Base-by-base conservation (phyloP, 2,888 invertebrate species). In the Antheraea yamamai region DNA sequence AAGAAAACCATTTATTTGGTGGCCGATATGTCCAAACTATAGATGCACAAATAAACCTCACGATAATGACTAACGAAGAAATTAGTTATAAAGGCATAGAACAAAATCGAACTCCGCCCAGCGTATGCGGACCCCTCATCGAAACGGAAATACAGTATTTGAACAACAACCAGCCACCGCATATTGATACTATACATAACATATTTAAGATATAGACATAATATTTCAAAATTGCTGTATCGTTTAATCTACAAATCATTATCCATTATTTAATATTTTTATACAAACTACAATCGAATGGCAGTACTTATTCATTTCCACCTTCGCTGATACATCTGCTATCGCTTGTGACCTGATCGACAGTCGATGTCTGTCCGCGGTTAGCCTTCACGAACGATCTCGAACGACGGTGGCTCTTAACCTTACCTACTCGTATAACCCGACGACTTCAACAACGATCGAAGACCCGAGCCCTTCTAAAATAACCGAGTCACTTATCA, bases 201-300 rank as follows among this genome's bases (percentile, higher is more conserved):
- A 91, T 92, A 91, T 91, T 89, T 88, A 91, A 89, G 92, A 92
- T 91, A 92, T 91, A 89, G 93, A 92, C 91, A 93, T 89, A 90
- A 91, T 93, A 92, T 91, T 89, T 90, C 91, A 85, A 92, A 94
- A 91, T 91, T 82, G 90, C 91, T 82, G 90, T 92, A 72, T 72
- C 72, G 76, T 90, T 82, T 89, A 91, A 87, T 87, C 93, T 94
- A 93, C 92, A 92, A 92, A 93, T 91, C 90, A 91, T 92, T 91
- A 91, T 87, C 87, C 88, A 88, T 89, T 91, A 91, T 88, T 87
- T 88, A 88, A 89, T 91, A 91, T 82, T 83, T 86, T 84, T 86
- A 87, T 91, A 92, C 88, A 91, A 91, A 89, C 93, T 94, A 93
- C 92, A 90, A 92, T 91, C 94, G 92, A 94, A 93, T 94, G 94